Percentiles rank a stretch among this genome's conserved stretches.
Conservation (phyloP, 2,797 vertebrate species). For the Myotis planiceps region DNA sequence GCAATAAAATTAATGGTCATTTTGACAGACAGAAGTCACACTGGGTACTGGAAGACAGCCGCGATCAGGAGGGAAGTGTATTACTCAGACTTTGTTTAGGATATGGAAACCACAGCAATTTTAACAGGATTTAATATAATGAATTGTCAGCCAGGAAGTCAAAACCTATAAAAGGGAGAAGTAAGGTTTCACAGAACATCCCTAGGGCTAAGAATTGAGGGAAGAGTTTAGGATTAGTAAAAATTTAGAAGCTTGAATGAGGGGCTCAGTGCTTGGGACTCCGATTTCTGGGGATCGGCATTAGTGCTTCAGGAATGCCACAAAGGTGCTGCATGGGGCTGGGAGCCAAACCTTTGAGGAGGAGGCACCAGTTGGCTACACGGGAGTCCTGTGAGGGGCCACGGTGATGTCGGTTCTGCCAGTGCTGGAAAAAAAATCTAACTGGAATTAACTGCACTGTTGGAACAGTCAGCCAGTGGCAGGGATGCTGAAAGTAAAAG, state of each 20-base stretch:
- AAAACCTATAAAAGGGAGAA: background rate
- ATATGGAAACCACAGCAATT: background rate
- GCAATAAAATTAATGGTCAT: background rate
- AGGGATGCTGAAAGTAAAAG: background rate
- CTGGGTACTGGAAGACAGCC: background rate
- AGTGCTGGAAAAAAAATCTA: background rate
- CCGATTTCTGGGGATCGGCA: no score
- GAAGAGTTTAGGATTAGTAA: background rate
- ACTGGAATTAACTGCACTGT: background rate
- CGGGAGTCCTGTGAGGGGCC: background rate
- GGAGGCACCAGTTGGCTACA: background rate
- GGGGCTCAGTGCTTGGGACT: background rate
- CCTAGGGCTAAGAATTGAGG: background rate
- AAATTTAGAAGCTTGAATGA: background rate
- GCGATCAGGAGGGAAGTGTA: background rate
- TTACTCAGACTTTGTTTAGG: background rate
- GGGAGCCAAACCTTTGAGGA: background rate
- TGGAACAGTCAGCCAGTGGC: background rate
- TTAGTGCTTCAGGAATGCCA: background rate
- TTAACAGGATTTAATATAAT: background rate
- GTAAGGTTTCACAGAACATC: background rate
- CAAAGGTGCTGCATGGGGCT: accelerated
- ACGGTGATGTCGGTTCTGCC: background rate
- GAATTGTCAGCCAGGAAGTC: background rate
- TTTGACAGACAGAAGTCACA: background rate